A percentile compares a stretch with the other conserved stretches of the same genome.
Conservation (phyloP, 2,797 vertebrate genomes). For the Chloroceryle amazona region DNA sequence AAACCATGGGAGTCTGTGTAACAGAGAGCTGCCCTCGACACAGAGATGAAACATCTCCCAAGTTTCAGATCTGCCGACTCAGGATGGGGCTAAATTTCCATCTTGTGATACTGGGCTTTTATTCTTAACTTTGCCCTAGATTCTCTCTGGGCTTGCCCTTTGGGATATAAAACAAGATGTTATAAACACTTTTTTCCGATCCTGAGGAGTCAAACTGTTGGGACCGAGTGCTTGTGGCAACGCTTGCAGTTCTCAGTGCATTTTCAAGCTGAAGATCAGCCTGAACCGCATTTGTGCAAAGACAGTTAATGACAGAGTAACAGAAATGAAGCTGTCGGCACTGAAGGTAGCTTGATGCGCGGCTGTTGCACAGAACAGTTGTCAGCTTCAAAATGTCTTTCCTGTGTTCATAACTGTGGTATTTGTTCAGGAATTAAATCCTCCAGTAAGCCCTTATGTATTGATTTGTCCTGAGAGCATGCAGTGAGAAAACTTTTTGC, state of each 20-base stretch:
- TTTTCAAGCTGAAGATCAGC: neutral
- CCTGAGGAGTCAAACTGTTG: neutral
- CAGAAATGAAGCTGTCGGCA: neutral
- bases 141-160: neutral
- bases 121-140: neutral
- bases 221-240: neutral
- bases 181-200: neutral
- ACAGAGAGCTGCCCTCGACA: rapidly evolving
- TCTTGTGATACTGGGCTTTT: neutral
- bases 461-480: neutral
- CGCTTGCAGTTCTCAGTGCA: neutral
- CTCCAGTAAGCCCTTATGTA: neutral
- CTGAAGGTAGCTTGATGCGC: neutral
- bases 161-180: neutral
- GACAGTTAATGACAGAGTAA: neutral
- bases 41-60: rapidly evolving
- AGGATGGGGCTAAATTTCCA: too few relatives aligned
- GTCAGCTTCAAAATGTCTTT: neutral
- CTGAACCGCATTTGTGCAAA: neutral
- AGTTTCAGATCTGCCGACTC: neutral
- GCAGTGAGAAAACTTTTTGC: neutral
- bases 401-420: neutral
- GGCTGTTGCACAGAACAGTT: neutral
- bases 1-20: rapidly evolving
- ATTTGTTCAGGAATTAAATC: neutral